Percentiles rank a stretch among this genome's conserved stretches.
phyloP scores from a whole-genome alignment of 2,113 vertebrate genomes.

The Pelobates fuscus region DNA sequence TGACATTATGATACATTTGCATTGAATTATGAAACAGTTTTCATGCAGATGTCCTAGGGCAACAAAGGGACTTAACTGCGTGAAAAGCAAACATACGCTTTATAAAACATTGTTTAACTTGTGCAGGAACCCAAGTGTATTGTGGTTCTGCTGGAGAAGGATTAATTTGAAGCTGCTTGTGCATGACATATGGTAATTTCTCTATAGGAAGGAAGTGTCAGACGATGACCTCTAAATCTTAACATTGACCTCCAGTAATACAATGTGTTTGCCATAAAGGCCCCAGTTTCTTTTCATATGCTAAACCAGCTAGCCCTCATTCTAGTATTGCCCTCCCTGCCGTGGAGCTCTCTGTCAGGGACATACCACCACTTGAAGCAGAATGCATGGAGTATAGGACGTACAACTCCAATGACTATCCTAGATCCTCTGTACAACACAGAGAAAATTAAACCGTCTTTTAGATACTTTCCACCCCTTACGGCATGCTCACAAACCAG shows the following conservation, averaged over 20 bases:
- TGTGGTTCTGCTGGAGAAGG: slow-evolving; percentile 73
- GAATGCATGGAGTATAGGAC: too few relatives aligned
- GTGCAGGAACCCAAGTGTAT: slow-evolving; percentile 63
- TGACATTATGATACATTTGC: slow-evolving; percentile 54
- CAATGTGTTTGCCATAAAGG: slow-evolving; percentile 64
- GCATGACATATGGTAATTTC: slow-evolving; percentile 81
- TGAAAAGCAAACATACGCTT: slow-evolving; percentile 66
- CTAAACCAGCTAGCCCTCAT: slow-evolving; percentile 58
- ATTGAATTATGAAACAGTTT: slow-evolving; percentile 60
- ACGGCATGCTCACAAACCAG: too few relatives aligned
- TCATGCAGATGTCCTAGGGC: slow-evolving; percentile 65
- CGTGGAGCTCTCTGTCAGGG: slow-evolving; percentile 20
- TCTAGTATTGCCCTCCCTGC: slow-evolving; percentile 34
- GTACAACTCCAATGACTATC: too few relatives aligned
- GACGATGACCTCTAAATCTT: slow-evolving; percentile 70
- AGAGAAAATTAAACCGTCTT: too few relatives aligned
- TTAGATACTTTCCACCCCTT: too few relatives aligned
- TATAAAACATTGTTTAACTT: slow-evolving; percentile 66
- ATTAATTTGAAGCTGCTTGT: slow-evolving; percentile 76
- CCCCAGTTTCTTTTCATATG: slow-evolving; percentile 74
- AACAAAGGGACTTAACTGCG: slow-evolving; percentile 63
- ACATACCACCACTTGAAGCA: slow-evolving; percentile 25
- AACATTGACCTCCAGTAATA: slow-evolving; percentile 62
- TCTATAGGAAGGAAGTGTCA: slow-evolving; percentile 74
- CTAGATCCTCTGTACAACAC: too few relatives aligned